Conservation (phyloP, 2,888 invertebrate species). For the Drosophila mimetica region DNA sequence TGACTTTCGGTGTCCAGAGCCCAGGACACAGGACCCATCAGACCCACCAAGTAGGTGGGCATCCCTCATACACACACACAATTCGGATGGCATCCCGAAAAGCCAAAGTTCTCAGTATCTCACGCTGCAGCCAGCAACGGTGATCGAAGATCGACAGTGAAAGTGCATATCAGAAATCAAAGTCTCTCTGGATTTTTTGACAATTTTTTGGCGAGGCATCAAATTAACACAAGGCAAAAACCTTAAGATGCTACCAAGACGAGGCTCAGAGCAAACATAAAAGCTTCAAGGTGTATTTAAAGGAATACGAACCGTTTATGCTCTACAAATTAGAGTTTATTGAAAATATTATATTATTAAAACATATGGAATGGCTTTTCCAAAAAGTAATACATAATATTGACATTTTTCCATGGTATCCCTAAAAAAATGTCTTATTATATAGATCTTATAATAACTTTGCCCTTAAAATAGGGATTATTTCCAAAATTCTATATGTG, state of each 20-base stretch:
- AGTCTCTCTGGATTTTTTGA: constrained; percentile 67
- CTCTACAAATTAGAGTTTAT: background rate
- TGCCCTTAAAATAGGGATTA: too few species aligned
- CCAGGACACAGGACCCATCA: background rate
- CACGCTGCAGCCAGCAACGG: constrained; percentile 63
- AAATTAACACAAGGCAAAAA: constrained; percentile 71
- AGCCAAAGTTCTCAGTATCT: constrained; percentile 59
- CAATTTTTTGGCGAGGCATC: constrained; percentile 71
- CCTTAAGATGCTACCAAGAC: constrained; percentile 65
- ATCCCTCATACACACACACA: constrained; percentile 12
- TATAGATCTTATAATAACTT: too few species aligned
- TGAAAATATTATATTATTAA: too few species aligned
- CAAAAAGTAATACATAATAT: too few species aligned
- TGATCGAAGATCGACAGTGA: constrained; percentile 50
- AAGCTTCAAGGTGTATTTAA: background rate
- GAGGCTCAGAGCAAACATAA: constrained; percentile 38
- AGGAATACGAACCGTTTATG: background rate
- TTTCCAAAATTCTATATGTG: background rate
- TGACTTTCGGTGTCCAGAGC: constrained; percentile 52
- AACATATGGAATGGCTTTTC: too few species aligned
- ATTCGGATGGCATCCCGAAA: constrained; percentile 1
- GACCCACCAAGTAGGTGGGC: constrained; percentile 71
- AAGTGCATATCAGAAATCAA: constrained; percentile 76
- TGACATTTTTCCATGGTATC: too few species aligned
- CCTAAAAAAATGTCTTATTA: too few species aligned